Base-by-base conservation (phyloP, 2,113 vertebrate genomes). In the Pituophis catenifer region DNA sequence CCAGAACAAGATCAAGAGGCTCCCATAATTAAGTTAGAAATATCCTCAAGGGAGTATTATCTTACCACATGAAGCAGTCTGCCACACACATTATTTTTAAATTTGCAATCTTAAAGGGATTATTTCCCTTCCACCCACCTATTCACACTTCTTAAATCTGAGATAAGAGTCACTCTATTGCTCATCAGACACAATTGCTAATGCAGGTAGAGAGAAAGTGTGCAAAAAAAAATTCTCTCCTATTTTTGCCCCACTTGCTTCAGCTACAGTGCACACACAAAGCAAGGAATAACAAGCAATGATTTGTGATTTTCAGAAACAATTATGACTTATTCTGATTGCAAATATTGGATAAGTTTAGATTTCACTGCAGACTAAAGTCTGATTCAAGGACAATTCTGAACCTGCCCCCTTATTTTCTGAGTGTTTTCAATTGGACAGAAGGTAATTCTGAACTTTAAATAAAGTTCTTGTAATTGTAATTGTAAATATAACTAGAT, bases 11-110 rank as follows among this genome's bases (percentile, higher is more conserved):
- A 96, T 12, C 94, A 93, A 97, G 96, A 96, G 95, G 96, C 95
- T 96, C 19, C 94, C 96, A 90, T 96, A 96, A 98, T 97, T 97
- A 94, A 96, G 95, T 97, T 97, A 97, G 94, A 96, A 93, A 89
- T 92, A 95, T 92, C 93, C 96, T 96, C 95, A 62, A 91, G 96
- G 96, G 95, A 96, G 75, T 26, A 0, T 94, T 91, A 93, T 12
- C 59, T 95, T 95, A 93, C 86, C 94, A 95, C 88, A 70, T 93
- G 70, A 88, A 93, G 90, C 53, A 94, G 87, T 94, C 92, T 4
- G 17, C 87, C 95, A 91, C 65, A 85, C 21, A 92, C 90, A 92
- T 0, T 85, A 21, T 52, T 88, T 50, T 59, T 90, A 81, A 55
- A 92, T 88, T 86, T 85, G 54, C 2, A 8, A 48, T 58, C 91